These are phyloP conservation scores for Cheirogaleus medius DNA, from an alignment of 2,113 vertebrate species.

Conservation along the genomic window DNA sequence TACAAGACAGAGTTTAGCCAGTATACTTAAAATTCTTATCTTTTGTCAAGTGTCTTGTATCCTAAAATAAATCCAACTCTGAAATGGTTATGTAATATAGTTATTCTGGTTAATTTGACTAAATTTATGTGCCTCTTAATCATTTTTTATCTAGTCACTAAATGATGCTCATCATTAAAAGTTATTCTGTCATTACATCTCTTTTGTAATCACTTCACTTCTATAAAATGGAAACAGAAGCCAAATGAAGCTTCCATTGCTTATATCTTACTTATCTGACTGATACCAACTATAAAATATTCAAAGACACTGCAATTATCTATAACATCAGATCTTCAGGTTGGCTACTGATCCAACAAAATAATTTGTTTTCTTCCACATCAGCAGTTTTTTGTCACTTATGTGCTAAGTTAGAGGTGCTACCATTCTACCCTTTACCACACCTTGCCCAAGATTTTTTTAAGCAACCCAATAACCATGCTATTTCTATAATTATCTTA, in stretches of 20 bases:
- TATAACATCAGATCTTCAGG: not conserved
- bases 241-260: not conserved
- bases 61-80: conserved; percentile 60
- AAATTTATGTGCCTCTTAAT: not conserved
- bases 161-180: conserved; percentile 15
- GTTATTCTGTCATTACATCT: not conserved
- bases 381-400: not conserved
- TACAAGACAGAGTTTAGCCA: conserved; percentile 50
- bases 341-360: not conserved
- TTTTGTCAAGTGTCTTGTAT: conserved; percentile 52
- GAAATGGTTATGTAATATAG: conserved; percentile 30
- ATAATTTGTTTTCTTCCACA: not conserved
- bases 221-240: conserved; percentile 16
- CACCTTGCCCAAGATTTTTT: not conserved
- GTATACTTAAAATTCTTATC: conserved; percentile 65
- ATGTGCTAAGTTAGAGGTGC: not conserved
- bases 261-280: not conserved
- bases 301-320: not conserved
- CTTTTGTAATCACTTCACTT: not conserved
- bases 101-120: conserved; percentile 40
- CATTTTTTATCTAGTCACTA: conserved; percentile 18
- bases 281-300: not conserved
- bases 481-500: not conserved
- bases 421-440: not conserved
- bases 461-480: not conserved